These are phyloP conservation scores for Sepioteuthis lessoniana DNA, from an alignment of 2,888 invertebrate genomes.

Conservation along the genomic window DNA sequence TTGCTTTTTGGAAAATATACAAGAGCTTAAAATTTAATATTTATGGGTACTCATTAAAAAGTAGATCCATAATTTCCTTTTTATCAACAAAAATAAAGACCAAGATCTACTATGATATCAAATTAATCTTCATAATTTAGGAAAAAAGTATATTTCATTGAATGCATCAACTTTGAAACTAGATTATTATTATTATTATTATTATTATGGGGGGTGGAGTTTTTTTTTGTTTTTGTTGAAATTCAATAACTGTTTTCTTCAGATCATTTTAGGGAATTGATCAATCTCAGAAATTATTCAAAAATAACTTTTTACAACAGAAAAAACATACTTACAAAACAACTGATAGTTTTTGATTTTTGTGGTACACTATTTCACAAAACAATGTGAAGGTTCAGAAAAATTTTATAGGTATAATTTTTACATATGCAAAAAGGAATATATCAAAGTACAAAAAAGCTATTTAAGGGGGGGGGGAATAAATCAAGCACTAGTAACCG, in stretches of 20 bases:
- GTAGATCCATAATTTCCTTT: neutral
- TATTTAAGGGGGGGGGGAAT: neutral
- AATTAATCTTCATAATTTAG: neutral
- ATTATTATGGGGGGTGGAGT: no score
- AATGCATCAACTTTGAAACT: neutral
- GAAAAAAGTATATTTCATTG: neutral
- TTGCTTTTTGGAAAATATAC: neutral
- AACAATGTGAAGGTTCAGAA: neutral
- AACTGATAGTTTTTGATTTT: neutral
- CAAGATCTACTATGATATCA: neutral
- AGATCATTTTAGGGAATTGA: neutral
- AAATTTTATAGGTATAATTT: neutral
- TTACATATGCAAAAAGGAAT: neutral
- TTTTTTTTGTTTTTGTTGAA: no score
- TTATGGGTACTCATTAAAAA: neutral
- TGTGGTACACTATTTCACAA: neutral
- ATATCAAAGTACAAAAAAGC: no score
- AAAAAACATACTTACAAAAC: neutral
- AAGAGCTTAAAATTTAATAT: neutral
- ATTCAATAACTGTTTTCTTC: neutral
- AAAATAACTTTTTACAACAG: neutral
- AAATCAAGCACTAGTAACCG: neutral
- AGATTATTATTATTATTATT: neutral
- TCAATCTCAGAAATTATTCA: neutral
- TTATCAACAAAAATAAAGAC: neutral